These are phyloP conservation scores for Glaucopsyche alexis DNA, from an alignment of 2,888 invertebrate genomes.

Conservation along the genomic window DNA sequence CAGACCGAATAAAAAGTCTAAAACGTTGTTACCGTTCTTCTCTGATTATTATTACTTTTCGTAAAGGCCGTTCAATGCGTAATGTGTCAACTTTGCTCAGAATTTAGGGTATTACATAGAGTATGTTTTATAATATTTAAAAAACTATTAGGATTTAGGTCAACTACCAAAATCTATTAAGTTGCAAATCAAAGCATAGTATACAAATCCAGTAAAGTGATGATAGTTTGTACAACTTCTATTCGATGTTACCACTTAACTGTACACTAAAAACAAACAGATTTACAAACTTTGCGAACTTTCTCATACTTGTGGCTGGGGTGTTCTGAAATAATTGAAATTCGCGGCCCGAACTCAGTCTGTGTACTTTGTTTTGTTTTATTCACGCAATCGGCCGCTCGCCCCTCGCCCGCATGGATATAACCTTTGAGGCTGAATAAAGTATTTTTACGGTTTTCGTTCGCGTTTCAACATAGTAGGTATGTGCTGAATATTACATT, in stretches of 20 bases:
- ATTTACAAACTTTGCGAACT: background rate
- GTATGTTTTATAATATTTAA: too few relatives aligned
- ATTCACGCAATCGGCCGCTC: background rate
- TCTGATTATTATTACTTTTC: too few relatives aligned
- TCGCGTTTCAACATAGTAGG: too few relatives aligned
- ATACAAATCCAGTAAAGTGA: background rate
- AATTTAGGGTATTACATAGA: too few relatives aligned
- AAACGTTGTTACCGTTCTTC: too few relatives aligned
- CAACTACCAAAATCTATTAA: too few relatives aligned
- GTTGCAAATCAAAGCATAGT: too few relatives aligned
- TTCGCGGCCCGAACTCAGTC: background rate
- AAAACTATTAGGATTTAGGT: too few relatives aligned
- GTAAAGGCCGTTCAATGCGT: too few relatives aligned
- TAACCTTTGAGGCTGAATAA: conserved; percentile 1
- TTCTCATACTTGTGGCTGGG: background rate
- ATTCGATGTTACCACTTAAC: background rate
- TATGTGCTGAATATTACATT: too few relatives aligned
- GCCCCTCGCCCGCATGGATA: background rate
- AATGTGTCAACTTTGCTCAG: too few relatives aligned
- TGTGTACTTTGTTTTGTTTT: background rate
- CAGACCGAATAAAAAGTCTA: too few relatives aligned
- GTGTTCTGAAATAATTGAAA: background rate
- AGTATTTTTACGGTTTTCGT: background rate
- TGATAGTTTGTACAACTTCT: background rate
- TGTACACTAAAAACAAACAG: background rate